A percentile compares a stretch with the other conserved stretches of the same genome.
Evolutionary conservation across 2,797 vertebrate species (phyloP).

Genomic region (Calcarius lapponicus): DNA sequence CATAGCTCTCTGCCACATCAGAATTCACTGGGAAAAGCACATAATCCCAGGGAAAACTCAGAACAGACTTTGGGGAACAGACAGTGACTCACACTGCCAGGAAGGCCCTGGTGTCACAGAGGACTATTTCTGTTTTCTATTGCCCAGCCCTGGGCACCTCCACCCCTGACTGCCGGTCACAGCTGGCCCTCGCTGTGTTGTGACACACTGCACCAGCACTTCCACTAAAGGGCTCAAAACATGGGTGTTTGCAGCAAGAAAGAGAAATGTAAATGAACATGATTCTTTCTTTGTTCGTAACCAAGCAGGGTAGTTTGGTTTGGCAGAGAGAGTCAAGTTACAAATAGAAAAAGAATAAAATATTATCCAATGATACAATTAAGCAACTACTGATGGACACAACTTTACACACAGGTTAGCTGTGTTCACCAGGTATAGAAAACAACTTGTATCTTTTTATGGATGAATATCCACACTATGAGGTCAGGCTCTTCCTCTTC

Average conservation of each 20-base stretch:
- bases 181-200: accelerated
- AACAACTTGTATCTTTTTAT: background rate
- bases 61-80: background rate
- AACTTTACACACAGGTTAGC: background rate
- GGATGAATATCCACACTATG: background rate
- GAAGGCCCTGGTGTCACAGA: background rate
- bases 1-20: background rate
- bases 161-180: accelerated
- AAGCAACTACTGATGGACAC: background rate
- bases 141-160: background rate
- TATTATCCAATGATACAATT: background rate
- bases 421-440: background rate
- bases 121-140: background rate
- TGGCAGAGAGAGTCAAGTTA: background rate
- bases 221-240: background rate
- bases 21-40: background rate
- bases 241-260: background rate
- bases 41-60: background rate
- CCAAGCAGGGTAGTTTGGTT: background rate
- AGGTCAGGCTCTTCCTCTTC: background rate
- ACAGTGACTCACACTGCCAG: background rate
- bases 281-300: background rate
- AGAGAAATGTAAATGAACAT: background rate
- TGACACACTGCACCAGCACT: background rate
- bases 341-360: background rate